phyloP scores from a whole-genome alignment of 2,888 invertebrate genomes.

The Ennomos fuscantarius region DNA sequence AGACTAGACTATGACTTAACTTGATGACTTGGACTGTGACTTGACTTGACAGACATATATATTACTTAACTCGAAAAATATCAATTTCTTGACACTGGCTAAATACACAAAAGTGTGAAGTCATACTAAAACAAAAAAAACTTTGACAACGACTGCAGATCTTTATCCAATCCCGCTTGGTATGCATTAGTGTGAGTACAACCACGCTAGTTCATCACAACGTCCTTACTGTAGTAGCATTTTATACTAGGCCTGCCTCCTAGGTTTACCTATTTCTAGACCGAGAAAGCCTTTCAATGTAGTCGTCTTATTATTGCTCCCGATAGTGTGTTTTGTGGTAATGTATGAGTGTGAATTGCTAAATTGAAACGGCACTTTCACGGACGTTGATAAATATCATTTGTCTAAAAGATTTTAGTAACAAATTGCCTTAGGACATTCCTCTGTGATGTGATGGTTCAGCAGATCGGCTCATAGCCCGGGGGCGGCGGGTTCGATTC shows the following conservation, averaged over 20 bases:
- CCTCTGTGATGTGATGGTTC: too few relatives aligned
- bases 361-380: constrained; percentile 11
- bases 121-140: too few relatives aligned
- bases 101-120: too few relatives aligned
- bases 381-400: constrained; percentile 3
- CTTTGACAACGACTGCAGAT: neutral
- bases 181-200: too few relatives aligned
- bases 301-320: constrained; percentile 39
- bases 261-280: constrained; percentile 35
- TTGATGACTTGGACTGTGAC: too few relatives aligned
- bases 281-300: constrained; percentile 39
- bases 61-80: too few relatives aligned
- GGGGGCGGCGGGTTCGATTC: too few relatives aligned
- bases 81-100: too few relatives aligned
- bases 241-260: constrained; percentile 14
- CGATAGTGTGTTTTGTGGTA: constrained; percentile 32
- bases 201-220: neutral
- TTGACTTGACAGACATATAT: too few relatives aligned
- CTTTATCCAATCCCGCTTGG: too few relatives aligned
- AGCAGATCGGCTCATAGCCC: too few relatives aligned
- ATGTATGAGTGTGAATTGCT: constrained; percentile 26
- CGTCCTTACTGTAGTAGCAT: constrained; percentile 5
- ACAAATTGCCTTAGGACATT: neutral
- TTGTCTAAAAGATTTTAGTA: neutral
- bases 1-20: too few relatives aligned